A percentile compares a stretch with the other conserved stretches of the same genome.
Evolutionary conservation across 2,797 vertebrate species (phyloP).

Genomic region (Cottoperca gobio): DNA sequence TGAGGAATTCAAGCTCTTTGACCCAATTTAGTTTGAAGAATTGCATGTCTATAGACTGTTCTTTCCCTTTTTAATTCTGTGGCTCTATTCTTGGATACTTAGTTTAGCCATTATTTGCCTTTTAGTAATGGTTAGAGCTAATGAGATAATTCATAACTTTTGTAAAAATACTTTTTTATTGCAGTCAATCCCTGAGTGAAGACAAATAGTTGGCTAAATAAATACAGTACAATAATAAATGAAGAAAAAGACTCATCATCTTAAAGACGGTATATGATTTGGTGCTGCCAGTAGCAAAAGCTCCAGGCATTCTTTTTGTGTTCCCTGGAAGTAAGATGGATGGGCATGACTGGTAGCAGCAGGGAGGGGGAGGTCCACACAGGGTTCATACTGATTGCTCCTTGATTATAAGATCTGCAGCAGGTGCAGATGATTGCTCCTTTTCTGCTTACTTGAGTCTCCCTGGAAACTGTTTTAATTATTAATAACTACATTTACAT

Average conservation of each 20-base stretch:
- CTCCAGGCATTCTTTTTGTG: background rate
- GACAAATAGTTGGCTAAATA: background rate
- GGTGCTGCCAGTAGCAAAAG: background rate
- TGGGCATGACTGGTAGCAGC: slow-evolving; percentile 14
- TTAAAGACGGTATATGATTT: background rate
- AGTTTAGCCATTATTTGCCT: slow-evolving; percentile 30
- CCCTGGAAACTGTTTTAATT: slow-evolving; percentile 37
- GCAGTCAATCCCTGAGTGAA: slow-evolving; percentile 4
- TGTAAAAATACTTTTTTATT: slow-evolving; percentile 1
- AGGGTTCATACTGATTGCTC: slow-evolving; percentile 40
- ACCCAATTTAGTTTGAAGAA: slow-evolving; percentile 60
- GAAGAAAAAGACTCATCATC: no score
- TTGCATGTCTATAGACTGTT: slow-evolving; percentile 21
- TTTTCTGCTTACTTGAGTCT: slow-evolving; percentile 56
- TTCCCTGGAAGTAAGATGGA: slow-evolving; percentile 19
- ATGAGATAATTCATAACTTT: slow-evolving; percentile 40
- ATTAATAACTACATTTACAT: slow-evolving; percentile 47
- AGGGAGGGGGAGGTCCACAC: slow-evolving; percentile 8
- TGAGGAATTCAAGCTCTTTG: slow-evolving; percentile 41
- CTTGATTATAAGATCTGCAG: slow-evolving; percentile 50
- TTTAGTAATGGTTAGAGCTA: slow-evolving; percentile 23
- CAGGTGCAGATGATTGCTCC: slow-evolving; percentile 49
- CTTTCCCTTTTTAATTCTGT: slow-evolving; percentile 40
- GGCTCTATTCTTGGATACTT: slow-evolving; percentile 42
- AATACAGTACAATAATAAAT: background rate